Percentiles rank a stretch among this genome's conserved stretches.
Evolutionary conservation across 2,888 invertebrate species (phyloP).

Genomic region (Thymelicus sylvestris): DNA sequence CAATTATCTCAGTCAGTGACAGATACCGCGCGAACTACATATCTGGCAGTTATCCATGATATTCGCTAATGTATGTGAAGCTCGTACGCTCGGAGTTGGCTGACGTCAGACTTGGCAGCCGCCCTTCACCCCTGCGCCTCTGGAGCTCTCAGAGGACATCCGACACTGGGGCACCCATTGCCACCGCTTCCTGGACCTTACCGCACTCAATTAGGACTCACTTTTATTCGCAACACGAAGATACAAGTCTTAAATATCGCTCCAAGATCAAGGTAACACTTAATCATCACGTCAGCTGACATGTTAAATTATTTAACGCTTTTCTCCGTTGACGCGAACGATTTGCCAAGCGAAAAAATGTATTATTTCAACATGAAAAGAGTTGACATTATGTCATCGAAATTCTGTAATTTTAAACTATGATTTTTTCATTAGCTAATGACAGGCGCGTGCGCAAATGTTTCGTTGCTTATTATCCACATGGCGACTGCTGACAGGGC

Average conservation of each 20-base stretch:
- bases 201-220: background rate
- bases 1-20: too few species aligned
- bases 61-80: too few species aligned
- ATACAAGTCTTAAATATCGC: conserved; percentile 13
- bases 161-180: background rate
- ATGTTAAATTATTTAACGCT: conserved; percentile 20
- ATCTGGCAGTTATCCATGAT: too few species aligned
- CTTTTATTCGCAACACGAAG: conserved; percentile 9
- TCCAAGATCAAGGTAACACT: conserved; percentile 33
- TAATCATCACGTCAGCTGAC: conserved; percentile 29
- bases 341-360: conserved; percentile 1
- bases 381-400: background rate
- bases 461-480: conserved; percentile 13
- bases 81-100: background rate
- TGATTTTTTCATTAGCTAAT: conserved; percentile 19
- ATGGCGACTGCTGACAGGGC: background rate
- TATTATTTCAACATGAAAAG: background rate
- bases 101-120: background rate
- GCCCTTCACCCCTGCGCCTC: conserved; percentile 4
- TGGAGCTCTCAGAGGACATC: background rate
- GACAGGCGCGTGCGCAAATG: conserved; percentile 19
- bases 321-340: background rate
- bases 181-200: background rate
- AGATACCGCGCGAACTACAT: too few species aligned
- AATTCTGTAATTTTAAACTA: conserved; percentile 1